These are phyloP conservation scores for Apodemus agrarius DNA, from an alignment of 2,797 vertebrate genomes.

Conservation along the genomic window DNA sequence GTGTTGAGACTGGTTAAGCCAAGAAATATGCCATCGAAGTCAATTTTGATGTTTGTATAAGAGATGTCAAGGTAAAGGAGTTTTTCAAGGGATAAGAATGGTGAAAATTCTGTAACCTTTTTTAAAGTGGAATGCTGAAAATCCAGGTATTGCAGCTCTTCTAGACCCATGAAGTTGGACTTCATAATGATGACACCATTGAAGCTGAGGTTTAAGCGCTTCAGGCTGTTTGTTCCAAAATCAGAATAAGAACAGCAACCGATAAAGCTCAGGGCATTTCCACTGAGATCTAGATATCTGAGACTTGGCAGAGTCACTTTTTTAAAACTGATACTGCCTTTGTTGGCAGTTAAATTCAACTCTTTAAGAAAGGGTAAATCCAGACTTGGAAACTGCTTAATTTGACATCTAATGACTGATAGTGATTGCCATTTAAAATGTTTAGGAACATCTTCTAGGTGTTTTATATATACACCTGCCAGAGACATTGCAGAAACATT, in stretches of 20 bases:
- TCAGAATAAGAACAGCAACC: conserved; percentile 68
- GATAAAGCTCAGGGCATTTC: conserved; percentile 82
- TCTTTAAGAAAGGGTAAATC: conserved; percentile 81
- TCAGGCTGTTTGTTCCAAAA: conserved; percentile 75
- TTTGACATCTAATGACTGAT: conserved; percentile 65
- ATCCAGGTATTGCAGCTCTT: conserved; percentile 84
- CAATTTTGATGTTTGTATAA: conserved; percentile 80
- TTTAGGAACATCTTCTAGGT: not conserved
- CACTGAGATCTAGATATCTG: conserved; percentile 86
- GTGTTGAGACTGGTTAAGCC: conserved; percentile 84
- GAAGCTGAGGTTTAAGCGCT: conserved; percentile 87
- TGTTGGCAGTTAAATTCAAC: conserved; percentile 80
- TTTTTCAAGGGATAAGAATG: conserved; percentile 83
- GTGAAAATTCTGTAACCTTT: conserved; percentile 74
- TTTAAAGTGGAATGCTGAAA: conserved; percentile 84
- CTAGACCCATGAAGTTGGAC: conserved; percentile 78
- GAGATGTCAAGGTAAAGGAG: conserved; percentile 89
- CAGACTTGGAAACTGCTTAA: conserved; percentile 63
- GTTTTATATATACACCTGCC: not conserved
- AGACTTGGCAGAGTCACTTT: conserved; percentile 62
- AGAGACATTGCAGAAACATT: conserved; percentile 84
- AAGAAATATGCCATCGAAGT: conserved; percentile 82
- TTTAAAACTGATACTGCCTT: conserved; percentile 9
- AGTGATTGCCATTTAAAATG: conserved; percentile 79
- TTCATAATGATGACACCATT: conserved; percentile 83